These are phyloP conservation scores for Anodontia alba DNA, from an alignment of 2,888 invertebrate genomes.

Conservation along the genomic window DNA sequence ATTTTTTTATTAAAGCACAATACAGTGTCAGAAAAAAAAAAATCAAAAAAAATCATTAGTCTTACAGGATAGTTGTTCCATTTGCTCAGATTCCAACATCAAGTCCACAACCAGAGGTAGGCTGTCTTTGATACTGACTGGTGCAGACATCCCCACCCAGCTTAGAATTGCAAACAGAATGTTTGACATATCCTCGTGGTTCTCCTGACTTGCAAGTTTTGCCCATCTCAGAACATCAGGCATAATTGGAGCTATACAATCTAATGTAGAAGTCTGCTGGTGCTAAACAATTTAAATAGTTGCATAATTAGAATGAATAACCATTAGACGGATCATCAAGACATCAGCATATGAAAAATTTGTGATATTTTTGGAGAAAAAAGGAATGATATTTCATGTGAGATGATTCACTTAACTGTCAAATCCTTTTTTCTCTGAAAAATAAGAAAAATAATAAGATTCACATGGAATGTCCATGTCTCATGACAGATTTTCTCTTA, in stretches of 20 bases:
- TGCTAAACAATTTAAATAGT: too few relatives aligned
- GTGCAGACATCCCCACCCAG: background rate
- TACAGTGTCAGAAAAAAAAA: background rate
- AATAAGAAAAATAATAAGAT: too few relatives aligned
- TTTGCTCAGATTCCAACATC: background rate
- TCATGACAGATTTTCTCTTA: too few relatives aligned
- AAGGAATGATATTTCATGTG: too few relatives aligned
- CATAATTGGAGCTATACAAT: background rate
- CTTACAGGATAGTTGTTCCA: background rate
- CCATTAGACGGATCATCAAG: too few relatives aligned
- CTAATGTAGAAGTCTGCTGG: background rate
- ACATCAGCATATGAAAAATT: too few relatives aligned
- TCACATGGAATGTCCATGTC: too few relatives aligned
- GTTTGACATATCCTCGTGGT: background rate
- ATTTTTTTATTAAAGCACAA: too few relatives aligned
- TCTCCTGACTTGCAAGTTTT: background rate
- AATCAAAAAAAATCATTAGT: background rate
- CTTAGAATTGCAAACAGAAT: background rate
- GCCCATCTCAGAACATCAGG: conserved; percentile 5
- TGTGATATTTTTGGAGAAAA: too few relatives aligned
- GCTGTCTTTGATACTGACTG: background rate
- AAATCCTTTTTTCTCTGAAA: too few relatives aligned
- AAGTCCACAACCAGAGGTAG: background rate
- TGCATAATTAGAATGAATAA: too few relatives aligned
- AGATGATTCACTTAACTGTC: too few relatives aligned